Evolutionary conservation across 2,113 vertebrate species (phyloP).

Genomic region (Ictalurus furcatus): DNA sequence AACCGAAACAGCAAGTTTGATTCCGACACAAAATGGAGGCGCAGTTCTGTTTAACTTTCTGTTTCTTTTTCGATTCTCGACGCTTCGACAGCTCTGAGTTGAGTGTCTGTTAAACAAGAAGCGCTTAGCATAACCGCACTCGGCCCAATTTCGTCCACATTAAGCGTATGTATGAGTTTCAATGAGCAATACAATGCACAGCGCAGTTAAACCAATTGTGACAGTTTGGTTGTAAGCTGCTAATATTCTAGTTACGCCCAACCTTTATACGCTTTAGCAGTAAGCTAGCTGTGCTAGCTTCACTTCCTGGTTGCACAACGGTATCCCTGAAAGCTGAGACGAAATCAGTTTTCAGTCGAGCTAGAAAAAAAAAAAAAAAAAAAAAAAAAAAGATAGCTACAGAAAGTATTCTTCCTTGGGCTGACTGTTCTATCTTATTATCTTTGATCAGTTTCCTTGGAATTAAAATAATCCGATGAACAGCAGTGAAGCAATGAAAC

Average conservation of each 20-base stretch:
- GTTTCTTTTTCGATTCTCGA: constrained; percentile 56
- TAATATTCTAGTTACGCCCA: constrained; percentile 22
- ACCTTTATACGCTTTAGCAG: constrained; percentile 3
- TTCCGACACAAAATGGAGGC: constrained; percentile 53
- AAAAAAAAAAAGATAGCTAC: not conserved
- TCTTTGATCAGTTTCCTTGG: not conserved
- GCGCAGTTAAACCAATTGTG: not conserved
- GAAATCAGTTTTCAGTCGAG: constrained; percentile 12
- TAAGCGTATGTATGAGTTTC: too few relatives aligned
- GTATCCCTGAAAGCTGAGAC: constrained; percentile 31
- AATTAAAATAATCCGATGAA: not conserved
- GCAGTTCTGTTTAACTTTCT: constrained; percentile 52
- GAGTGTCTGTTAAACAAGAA: too few relatives aligned
- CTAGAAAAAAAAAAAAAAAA: not conserved
- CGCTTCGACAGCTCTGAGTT: not conserved
- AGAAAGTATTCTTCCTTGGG: not conserved
- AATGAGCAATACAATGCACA: too few relatives aligned
- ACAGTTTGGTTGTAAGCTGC: not conserved
- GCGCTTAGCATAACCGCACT: not conserved
- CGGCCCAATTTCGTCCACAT: not conserved
- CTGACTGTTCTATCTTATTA: too few relatives aligned
- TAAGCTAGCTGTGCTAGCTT: constrained; percentile 6
- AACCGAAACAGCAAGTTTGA: constrained; percentile 7
- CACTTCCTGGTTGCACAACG: constrained; percentile 60
- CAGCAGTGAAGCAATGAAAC: not conserved